Conservation (phyloP, 2,113 vertebrate species). For the Athene cunicularia region DNA sequence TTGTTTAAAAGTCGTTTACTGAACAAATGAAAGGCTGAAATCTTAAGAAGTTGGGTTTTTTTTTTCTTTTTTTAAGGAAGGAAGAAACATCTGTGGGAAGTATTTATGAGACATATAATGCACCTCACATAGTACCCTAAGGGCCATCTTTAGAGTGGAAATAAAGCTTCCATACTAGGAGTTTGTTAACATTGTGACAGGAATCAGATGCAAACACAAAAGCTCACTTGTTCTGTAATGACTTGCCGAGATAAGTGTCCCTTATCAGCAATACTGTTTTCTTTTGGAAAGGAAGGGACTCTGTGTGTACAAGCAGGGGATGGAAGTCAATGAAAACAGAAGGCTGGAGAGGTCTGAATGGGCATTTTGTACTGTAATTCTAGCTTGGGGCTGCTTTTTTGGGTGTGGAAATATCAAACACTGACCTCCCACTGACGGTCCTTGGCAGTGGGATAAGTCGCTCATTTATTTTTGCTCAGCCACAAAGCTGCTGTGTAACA, state of each 20-base stretch:
- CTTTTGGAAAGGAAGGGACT: slow-evolving; percentile 34
- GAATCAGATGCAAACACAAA: slow-evolving; percentile 6
- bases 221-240: not conserved
- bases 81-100: not conserved
- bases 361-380: slow-evolving; percentile 54
- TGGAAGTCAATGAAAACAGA: slow-evolving; percentile 56
- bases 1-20: not conserved
- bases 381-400: slow-evolving; percentile 54
- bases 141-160: slow-evolving; percentile 11
- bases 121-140: not conserved
- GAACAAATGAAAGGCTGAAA: slow-evolving; percentile 32
- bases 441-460: slow-evolving; percentile 55
- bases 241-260: slow-evolving; percentile 18
- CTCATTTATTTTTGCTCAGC: slow-evolving; percentile 38
- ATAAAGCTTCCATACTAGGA: not conserved
- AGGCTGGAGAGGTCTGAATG: slow-evolving; percentile 64
- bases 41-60: not conserved
- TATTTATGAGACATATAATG: not conserved
- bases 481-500: slow-evolving; percentile 63
- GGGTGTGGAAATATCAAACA: slow-evolving; percentile 69
- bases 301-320: slow-evolving; percentile 55
- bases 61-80: not conserved
- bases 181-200: slow-evolving; percentile 12
- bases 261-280: slow-evolving; percentile 40
- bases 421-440: slow-evolving; percentile 40